Percentiles rank a stretch among this genome's conserved stretches.
Conservation (phyloP, 2,113 vertebrate species). For the Patagioenas fasciata region DNA sequence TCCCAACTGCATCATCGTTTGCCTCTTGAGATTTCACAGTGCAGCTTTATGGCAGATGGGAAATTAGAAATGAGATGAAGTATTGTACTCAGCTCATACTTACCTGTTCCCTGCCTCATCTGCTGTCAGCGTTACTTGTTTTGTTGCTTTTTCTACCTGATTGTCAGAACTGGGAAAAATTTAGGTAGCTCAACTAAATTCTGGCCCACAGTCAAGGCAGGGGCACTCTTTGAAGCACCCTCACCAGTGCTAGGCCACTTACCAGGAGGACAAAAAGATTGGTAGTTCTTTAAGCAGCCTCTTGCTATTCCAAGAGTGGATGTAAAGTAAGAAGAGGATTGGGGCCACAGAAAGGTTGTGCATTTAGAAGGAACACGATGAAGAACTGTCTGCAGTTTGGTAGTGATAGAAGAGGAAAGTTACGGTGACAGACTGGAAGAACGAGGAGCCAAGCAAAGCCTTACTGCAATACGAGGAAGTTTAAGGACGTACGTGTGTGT, state of each 20-base stretch:
- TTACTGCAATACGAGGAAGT: neutral
- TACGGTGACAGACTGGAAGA: neutral
- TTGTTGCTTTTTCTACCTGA: fast-evolving
- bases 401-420: neutral
- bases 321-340: neutral
- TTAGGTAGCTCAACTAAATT: neutral
- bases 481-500: neutral
- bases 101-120: neutral
- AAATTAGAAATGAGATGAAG: neutral
- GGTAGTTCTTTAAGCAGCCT: neutral
- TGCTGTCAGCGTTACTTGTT: neutral
- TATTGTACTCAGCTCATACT: neutral
- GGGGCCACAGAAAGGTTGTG: neutral
- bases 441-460: neutral
- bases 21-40: neutral
- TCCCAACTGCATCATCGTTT: neutral
- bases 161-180: neutral
- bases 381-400: neutral
- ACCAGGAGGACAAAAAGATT: neutral
- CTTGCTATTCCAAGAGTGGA: neutral
- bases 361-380: neutral
- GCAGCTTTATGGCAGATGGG: neutral
- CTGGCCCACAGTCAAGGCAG: neutral
- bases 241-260: neutral
- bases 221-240: neutral